Percentiles rank a stretch among this genome's conserved stretches.
phyloP scores from a whole-genome alignment of 2,797 vertebrate genomes.

The Oceanodroma leucorhoa region DNA sequence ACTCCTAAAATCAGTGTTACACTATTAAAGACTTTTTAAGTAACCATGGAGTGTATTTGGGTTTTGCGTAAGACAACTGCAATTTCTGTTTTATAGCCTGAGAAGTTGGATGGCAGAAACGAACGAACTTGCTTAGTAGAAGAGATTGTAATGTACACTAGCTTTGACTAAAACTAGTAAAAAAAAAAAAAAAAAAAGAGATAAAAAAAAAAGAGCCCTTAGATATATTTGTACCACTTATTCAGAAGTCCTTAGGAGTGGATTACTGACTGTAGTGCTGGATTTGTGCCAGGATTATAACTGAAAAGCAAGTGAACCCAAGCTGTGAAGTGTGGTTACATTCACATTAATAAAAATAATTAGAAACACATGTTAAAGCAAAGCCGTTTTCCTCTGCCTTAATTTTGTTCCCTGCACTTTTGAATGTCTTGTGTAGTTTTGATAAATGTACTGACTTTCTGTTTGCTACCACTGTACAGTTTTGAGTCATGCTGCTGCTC shows the following conservation, averaged over 20 bases:
- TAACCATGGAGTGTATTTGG: not conserved
- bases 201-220: not conserved
- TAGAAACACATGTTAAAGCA: not conserved
- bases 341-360: not conserved
- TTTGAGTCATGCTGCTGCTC: not conserved
- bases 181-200: not conserved
- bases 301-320: not conserved
- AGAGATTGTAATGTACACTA: not conserved
- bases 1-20: not conserved
- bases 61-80: not conserved
- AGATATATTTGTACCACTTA: not conserved
- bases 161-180: not conserved
- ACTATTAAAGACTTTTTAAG: not conserved
- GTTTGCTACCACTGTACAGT: not conserved
- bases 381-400: not conserved
- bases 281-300: not conserved
- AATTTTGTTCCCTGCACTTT: not conserved
- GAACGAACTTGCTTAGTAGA: not conserved
- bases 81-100: not conserved
- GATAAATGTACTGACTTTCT: not conserved
- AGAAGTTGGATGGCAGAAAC: not conserved
- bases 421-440: not conserved
- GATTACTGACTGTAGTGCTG: not conserved
- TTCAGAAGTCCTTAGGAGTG: not conserved
- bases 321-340: not conserved